phyloP scores from a whole-genome alignment of 1,140 invertebrate species.

The Saccostrea cuccullata region DNA sequence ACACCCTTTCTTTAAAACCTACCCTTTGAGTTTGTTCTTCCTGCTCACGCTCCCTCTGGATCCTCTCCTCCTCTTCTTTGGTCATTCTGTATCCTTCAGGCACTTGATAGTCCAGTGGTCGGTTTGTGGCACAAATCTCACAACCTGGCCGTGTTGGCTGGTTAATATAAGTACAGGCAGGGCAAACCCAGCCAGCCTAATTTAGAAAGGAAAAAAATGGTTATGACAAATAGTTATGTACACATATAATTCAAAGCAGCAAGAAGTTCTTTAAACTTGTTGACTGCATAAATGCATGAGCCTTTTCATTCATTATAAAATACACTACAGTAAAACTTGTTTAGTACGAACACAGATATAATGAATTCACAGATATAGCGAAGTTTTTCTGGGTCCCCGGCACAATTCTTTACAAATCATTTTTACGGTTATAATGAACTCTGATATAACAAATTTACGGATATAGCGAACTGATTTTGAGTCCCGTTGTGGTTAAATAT shows the following conservation, averaged over 20 bases:
- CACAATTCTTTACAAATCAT: too few species aligned
- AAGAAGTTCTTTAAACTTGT: neutral
- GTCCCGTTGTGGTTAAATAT: too few species aligned
- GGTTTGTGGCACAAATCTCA: constrained; percentile 80
- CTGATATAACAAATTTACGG: too few species aligned
- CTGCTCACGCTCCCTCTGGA: constrained; percentile 65
- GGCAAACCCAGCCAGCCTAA: constrained; percentile 81
- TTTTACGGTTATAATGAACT: too few species aligned
- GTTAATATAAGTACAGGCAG: constrained; percentile 82
- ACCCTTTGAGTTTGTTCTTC: constrained; percentile 67
- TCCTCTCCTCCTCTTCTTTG: constrained; percentile 69
- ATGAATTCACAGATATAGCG: too few species aligned
- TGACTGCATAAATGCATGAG: too few species aligned
- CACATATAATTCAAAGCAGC: neutral
- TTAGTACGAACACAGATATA: too few species aligned
- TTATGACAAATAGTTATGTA: neutral
- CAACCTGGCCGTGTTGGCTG: constrained; percentile 81
- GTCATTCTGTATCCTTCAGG: constrained; percentile 67
- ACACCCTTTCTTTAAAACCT: neutral
- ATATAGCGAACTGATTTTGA: too few species aligned
- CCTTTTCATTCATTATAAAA: too few species aligned
- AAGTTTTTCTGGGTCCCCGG: too few species aligned
- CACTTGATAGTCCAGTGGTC: constrained; percentile 77
- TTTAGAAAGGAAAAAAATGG: neutral
- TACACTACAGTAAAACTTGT: too few species aligned